Evolutionary conservation across 2,797 vertebrate species (phyloP).

Genomic region (Pangasius djambal): DNA sequence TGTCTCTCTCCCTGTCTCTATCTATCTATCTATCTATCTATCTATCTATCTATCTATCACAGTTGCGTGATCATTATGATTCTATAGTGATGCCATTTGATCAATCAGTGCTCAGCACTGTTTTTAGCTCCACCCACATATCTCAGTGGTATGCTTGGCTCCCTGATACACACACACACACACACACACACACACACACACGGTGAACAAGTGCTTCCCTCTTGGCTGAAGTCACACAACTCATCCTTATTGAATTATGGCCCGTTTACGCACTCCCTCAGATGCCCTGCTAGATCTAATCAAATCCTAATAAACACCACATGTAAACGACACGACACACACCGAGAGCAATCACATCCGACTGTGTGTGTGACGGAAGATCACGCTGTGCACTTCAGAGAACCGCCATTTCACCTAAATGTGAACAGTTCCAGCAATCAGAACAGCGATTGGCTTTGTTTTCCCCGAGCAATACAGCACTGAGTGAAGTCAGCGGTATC

Average conservation of each 20-base stretch:
- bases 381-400: not conserved
- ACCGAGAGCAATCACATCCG: not conserved
- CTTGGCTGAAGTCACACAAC: not conserved
- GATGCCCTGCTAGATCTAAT: constrained; percentile 21
- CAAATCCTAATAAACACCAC: constrained; percentile 27
- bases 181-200: constrained; percentile 13
- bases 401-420: not conserved
- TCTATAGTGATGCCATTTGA: not conserved
- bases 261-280: not conserved
- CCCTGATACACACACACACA: not conserved
- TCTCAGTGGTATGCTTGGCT: not conserved
- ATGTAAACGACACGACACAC: not conserved
- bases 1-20: constrained; percentile 10
- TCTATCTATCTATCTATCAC: not conserved
- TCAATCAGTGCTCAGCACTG: not conserved
- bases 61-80: not conserved
- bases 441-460: not conserved
- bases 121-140: not conserved
- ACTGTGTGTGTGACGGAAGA: not conserved
- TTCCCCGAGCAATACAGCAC: not conserved
- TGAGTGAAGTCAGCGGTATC: not conserved
- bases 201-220: constrained; percentile 2
- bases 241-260: constrained; percentile 21
- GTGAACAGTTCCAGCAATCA: not conserved
- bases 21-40: too few species aligned